Conservation (phyloP, 2,888 invertebrate genomes). For the Gonocerus acuteangulatus region DNA sequence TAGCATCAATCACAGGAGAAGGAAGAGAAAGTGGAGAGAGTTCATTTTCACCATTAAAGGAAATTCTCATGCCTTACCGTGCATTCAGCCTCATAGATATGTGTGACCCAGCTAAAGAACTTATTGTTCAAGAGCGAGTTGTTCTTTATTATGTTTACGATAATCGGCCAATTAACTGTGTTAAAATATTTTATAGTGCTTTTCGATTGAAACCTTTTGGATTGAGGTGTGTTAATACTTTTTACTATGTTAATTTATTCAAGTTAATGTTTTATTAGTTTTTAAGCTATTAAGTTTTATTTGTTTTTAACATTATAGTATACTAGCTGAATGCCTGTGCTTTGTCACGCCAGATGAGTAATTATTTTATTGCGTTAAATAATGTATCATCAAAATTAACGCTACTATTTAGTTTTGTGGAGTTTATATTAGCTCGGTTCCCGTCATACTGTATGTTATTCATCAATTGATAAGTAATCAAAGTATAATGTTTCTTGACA, state of each 20-base stretch:
- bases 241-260: background rate
- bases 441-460: no score
- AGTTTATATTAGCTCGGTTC: no score
- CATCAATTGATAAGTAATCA: no score
- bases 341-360: no score
- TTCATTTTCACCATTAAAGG: slow-evolving; percentile 77
- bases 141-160: slow-evolving; percentile 94
- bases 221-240: slow-evolving; percentile 52
- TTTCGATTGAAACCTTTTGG: slow-evolving; percentile 81
- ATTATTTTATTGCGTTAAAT: no score
- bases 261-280: background rate
- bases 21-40: slow-evolving; percentile 79
- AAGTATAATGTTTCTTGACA: no score
- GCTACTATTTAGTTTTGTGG: no score
- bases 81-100: slow-evolving; percentile 91
- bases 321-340: no score
- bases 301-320: no score
- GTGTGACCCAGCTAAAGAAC: slow-evolving; percentile 89
- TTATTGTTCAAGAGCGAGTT: slow-evolving; percentile 80
- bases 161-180: slow-evolving; percentile 90
- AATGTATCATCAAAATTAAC: no score
- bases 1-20: slow-evolving; percentile 87
- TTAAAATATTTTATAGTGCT: slow-evolving; percentile 88
- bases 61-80: slow-evolving; percentile 77
- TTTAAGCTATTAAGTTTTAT: no score